phyloP scores from a whole-genome alignment of 2,797 vertebrate species.

The Austrolebias charrua region DNA sequence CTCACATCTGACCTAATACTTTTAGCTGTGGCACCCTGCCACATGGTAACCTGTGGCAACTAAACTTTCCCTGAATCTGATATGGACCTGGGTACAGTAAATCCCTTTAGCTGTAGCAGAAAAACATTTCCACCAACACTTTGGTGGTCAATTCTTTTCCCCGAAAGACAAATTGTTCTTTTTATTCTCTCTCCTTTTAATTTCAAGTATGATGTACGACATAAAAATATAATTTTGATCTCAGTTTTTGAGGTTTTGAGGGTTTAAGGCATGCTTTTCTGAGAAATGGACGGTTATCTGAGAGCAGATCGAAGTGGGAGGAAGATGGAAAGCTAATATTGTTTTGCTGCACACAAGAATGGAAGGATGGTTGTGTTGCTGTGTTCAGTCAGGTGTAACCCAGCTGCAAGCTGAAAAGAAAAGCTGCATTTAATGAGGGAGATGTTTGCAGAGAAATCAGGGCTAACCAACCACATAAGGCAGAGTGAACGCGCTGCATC shows the following conservation, averaged over 20 bases:
- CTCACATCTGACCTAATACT: slow-evolving; percentile 31
- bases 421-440: slow-evolving; percentile 30
- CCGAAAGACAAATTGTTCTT: background rate
- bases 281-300: slow-evolving; percentile 22
- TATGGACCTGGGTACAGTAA: slow-evolving; percentile 27
- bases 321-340: slow-evolving; percentile 29
- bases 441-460: slow-evolving; percentile 17
- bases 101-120: slow-evolving; percentile 28
- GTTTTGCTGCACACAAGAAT: slow-evolving; percentile 20
- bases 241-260: slow-evolving; percentile 26
- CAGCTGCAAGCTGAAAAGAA: slow-evolving; percentile 26
- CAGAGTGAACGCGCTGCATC: background rate
- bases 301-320: slow-evolving; percentile 18
- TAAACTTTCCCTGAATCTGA: slow-evolving; percentile 44
- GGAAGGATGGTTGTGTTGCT: slow-evolving; percentile 27
- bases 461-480: slow-evolving; percentile 21
- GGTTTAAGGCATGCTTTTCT: slow-evolving; percentile 2
- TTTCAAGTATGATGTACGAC: background rate
- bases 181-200: background rate
- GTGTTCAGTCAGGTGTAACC: slow-evolving; percentile 15
- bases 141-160: slow-evolving; percentile 14
- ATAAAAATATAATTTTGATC: slow-evolving; percentile 8
- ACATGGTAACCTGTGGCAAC: slow-evolving; percentile 25
- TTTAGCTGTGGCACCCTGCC: slow-evolving; percentile 12
- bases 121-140: slow-evolving; percentile 29